A percentile compares a stretch with the other conserved stretches of the same genome.
Conservation (phyloP, 2,888 invertebrate species). For the Drosophila demipolita region DNA sequence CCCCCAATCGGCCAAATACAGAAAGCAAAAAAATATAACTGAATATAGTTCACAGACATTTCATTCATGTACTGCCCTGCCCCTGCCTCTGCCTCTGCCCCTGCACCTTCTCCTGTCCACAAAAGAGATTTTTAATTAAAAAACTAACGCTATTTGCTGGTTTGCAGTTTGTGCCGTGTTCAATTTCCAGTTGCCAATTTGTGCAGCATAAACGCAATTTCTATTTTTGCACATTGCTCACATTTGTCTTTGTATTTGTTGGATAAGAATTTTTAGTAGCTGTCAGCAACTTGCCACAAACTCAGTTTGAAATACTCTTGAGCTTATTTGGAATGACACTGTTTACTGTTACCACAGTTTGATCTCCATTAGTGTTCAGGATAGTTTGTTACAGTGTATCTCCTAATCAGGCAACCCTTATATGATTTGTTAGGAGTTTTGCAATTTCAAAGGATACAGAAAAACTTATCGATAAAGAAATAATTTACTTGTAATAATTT, state of each 20-base stretch:
- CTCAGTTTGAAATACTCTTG: slow-evolving; percentile 19
- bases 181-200: slow-evolving; percentile 43
- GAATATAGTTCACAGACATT: slow-evolving; percentile 35
- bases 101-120: neutral
- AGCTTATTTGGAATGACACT: too few species aligned
- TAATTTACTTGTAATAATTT: too few species aligned
- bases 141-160: slow-evolving; percentile 64
- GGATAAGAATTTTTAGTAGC: slow-evolving; percentile 46
- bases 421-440: neutral
- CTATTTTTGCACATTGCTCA: slow-evolving; percentile 45
- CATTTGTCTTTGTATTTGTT: slow-evolving; percentile 32
- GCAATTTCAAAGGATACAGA: neutral
- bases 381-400: too few species aligned
- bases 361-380: too few species aligned
- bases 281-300: slow-evolving; percentile 43
- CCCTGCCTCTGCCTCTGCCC: neutral
- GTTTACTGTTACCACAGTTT: too few species aligned
- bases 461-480: too few species aligned
- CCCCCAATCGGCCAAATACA: slow-evolving; percentile 36
- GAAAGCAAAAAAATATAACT: slow-evolving; percentile 9
- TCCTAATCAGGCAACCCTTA: too few species aligned
- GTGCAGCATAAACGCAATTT: slow-evolving; percentile 63
- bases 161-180: slow-evolving; percentile 48
- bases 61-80: neutral
- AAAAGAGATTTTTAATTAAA: slow-evolving; percentile 66